A percentile compares a stretch with the other conserved stretches of the same genome.
Evolutionary conservation across 2,797 vertebrate genomes (phyloP).

Genomic region (Gymnocypris eckloni): DNA sequence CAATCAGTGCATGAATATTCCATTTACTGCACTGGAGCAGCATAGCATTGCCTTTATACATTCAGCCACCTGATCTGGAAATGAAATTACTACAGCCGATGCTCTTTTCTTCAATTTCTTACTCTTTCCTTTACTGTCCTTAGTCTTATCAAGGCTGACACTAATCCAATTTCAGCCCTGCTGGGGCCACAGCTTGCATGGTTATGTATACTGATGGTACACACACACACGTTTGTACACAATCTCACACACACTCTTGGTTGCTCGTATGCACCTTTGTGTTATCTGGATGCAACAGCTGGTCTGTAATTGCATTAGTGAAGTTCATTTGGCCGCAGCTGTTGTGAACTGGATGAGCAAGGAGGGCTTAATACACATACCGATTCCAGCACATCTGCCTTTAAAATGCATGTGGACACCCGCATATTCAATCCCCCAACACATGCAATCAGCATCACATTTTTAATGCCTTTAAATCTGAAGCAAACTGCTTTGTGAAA

Average conservation of each 20-base stretch:
- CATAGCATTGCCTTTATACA: conserved; percentile 73
- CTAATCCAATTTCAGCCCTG: conserved; percentile 80
- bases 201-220: conserved; percentile 72
- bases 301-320: conserved; percentile 41
- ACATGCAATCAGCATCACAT: not conserved
- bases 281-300: conserved; percentile 47
- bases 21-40: conserved; percentile 78
- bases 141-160: conserved; percentile 79
- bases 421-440: not conserved
- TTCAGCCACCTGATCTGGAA: conserved; percentile 77
- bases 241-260: not conserved
- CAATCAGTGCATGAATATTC: conserved; percentile 82
- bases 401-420: conserved; percentile 10
- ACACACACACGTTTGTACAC: too few relatives aligned
- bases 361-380: conserved; percentile 28
- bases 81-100: conserved; percentile 79
- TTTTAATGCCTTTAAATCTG: conserved; percentile 37
- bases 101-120: conserved; percentile 80
- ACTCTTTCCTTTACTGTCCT: conserved; percentile 75
- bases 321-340: conserved; percentile 47
- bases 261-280: conserved; percentile 32
- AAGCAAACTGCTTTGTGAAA: conserved; percentile 36
- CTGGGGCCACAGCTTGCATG: conserved; percentile 76
- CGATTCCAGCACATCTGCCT: conserved; percentile 38
- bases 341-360: conserved; percentile 45